Evolutionary conservation across 2,797 vertebrate genomes (phyloP), one percentile per base, ranked within the genome.

Genomic region (Xiphophorus birchmanni): DNA sequence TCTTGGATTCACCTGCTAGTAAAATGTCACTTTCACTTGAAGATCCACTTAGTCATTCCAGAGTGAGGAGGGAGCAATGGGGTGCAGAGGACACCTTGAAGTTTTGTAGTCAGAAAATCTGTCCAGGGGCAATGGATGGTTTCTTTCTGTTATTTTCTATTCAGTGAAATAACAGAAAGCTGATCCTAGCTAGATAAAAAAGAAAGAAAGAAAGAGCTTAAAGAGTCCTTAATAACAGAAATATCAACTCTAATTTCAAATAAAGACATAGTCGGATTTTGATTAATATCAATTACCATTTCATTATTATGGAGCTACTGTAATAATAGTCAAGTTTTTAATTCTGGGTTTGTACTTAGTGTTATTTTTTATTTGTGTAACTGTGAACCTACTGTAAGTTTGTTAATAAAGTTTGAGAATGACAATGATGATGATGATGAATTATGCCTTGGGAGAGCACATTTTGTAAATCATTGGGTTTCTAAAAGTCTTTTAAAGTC

Each of bases 61-160:
- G 71, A 87, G 77, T 84, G 86, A 87, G 73, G 7, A 76, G 82
- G 75, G 88, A 90, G 88, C 91, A 92, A 92, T 92, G 90, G 83
- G 80, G 88, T 91, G 83, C 80, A 89, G 92, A 92, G 91, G 92
- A 93, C 91, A 94, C 93, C 93, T 94, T 92, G 87, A 81, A 78
- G 88, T 81, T 78, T 74, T 84, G 90, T n/a, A 37, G 83, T 89
- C 89, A 86, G 84, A 69, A 80, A 82, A 75, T 4, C 50, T 63
- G 77, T 90, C 83, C 84, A 77, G 65, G 75, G 80, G 4, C 11
- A 4, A 58, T 12, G 40, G 67, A 45, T 65, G 78, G 58, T 60
- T 15, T 44, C 73, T 82, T 87, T 87, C 73, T 84, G 80, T 67
- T 81, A 77, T 76, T 75, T 52, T 82, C 78, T 8, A 5, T 71